These are phyloP conservation scores for Limnephilus rhombicus DNA, from an alignment of 2,888 invertebrate species.

Conservation along the genomic window DNA sequence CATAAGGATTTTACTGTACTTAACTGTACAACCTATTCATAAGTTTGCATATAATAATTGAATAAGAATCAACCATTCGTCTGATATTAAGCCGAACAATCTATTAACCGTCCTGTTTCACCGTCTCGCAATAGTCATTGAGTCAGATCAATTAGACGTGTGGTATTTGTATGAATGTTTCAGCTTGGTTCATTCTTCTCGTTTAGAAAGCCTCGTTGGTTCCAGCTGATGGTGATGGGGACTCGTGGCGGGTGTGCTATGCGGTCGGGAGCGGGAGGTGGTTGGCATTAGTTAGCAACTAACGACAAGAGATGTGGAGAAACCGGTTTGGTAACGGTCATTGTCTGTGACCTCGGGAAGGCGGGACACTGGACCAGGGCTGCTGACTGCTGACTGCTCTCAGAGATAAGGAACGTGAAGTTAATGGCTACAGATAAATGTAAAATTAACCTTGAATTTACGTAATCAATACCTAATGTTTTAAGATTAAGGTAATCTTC, in stretches of 20 bases:
- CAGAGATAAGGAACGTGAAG: neutral
- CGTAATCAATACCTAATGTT: too few relatives aligned
- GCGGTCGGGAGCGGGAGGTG: slow-evolving; percentile 5
- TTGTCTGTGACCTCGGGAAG: slow-evolving; percentile 31
- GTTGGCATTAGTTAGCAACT: slow-evolving; percentile 20
- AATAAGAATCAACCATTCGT: neutral
- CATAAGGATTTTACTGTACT: too few relatives aligned
- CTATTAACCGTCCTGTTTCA: neutral
- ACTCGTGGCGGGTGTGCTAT: neutral
- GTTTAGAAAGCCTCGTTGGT: slow-evolving; percentile 3
- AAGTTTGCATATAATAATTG: neutral
- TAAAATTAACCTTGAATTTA: neutral
- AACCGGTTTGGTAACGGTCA: slow-evolving; percentile 43
- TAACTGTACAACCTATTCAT: neutral
- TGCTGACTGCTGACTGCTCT: neutral
- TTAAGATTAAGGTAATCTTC: neutral
- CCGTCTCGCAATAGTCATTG: neutral
- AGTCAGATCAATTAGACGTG: neutral
- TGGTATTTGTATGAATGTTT: neutral
- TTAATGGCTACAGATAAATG: neutral
- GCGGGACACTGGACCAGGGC: slow-evolving; percentile 19
- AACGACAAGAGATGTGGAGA: neutral
- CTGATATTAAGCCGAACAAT: neutral
- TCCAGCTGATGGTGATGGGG: neutral
- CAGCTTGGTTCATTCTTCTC: neutral